Conservation (phyloP, 1,140 invertebrate genomes). For the Panagrolaimus sp. region DNA sequence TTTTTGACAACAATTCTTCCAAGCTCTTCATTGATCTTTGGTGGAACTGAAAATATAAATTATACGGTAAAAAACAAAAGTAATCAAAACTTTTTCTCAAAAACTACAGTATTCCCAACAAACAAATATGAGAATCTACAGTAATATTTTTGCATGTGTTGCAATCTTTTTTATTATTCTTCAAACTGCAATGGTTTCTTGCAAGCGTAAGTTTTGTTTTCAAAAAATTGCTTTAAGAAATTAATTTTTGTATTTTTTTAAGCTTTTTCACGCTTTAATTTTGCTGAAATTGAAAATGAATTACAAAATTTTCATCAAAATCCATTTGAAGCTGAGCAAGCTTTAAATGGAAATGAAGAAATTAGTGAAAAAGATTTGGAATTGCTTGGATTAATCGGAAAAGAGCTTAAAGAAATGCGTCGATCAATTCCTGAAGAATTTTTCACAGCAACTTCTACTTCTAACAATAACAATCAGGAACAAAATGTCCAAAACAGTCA, state of each 20-base stretch:
- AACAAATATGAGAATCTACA: background rate
- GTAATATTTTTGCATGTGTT: background rate
- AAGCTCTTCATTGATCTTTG: slow-evolving; percentile 50
- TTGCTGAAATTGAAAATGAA: background rate
- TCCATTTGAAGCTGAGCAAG: background rate
- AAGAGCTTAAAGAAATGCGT: slow-evolving; percentile 8
- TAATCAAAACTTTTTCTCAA: too few species aligned
- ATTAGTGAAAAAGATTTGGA: slow-evolving; percentile 14
- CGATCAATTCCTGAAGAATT: slow-evolving; percentile 10
- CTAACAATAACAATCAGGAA: too few species aligned
- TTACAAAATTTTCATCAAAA: background rate
- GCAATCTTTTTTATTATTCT: background rate
- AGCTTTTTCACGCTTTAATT: slow-evolving; percentile 10
- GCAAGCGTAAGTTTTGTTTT: slow-evolving; percentile 12
- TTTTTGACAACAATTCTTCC: slow-evolving; percentile 35
- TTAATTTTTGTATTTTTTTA: background rate
- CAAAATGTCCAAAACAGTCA: too few species aligned
- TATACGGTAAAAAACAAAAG: too few species aligned
- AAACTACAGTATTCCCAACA: background rate
- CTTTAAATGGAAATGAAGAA: slow-evolving; percentile 1
- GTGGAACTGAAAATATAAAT: slow-evolving; percentile 38
- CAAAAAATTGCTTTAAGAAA: too few species aligned
- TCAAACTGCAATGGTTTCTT: slow-evolving; percentile 7
- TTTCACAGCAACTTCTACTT: too few species aligned
- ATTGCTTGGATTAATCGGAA: slow-evolving; percentile 1